Evolutionary conservation across 1,140 invertebrate species (phyloP), one percentile per base, ranked within the genome.

Genomic region (Aphaenogaster floridana): DNA sequence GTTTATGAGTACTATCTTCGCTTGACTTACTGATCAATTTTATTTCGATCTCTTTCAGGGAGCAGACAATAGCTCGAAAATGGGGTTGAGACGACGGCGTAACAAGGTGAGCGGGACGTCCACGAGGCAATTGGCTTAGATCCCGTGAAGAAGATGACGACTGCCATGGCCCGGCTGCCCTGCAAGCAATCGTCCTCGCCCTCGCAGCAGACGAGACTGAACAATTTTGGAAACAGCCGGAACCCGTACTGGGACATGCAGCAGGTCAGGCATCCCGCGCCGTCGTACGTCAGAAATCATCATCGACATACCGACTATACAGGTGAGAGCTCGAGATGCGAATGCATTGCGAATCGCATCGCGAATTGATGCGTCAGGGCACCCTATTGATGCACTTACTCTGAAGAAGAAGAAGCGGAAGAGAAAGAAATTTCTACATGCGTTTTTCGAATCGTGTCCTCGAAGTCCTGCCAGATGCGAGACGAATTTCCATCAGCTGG

Each of bases 161-260:
- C 95, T 92, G 93, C 95, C 88, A 95, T 95, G 95, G 94, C 95
- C 48, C 94, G 95, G 92, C 93, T 95, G 89, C 94, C 95, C 86
- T 95, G 94, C 91, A 95, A 95, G 90, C 94, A 95, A 92, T 88
- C 93, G 50, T 92, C 92, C 81, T 91, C 93, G 74, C 93, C 94
- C 79, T 92, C 94, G 85, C 94, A 95, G 86, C 94, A 93, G 66
- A 87, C 92, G 87, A 92, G 92, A 86, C 88, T 93, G 74, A 94
- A 93, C 88, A 94, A 91, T 90, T 94, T 94, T 52, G 91, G 88
- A 36, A 92, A 89, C 78, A 91, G 90, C 28, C 89, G 92, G 69
- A 91, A 89, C 54, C 15, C 88, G 71, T 95, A 95, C 78, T 95
- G 95, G 95, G 94, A 95, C 68, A 95, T 95, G 93, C 80, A 95